Percentiles rank a stretch among this genome's conserved stretches.
Conservation (phyloP, 2,113 vertebrate genomes). For the Ovibos moschatus region DNA sequence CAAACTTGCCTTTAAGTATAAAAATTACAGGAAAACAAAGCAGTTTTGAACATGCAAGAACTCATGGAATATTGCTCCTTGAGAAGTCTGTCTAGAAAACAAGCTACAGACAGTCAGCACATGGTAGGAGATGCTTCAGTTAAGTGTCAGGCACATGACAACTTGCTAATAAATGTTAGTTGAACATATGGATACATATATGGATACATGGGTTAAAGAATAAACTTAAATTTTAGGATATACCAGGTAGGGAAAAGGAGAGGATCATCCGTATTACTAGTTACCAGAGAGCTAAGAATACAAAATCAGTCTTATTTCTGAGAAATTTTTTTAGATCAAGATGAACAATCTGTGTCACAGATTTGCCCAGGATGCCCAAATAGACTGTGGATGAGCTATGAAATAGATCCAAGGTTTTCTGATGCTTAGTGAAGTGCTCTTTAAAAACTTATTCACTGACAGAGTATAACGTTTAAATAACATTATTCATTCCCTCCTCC, state of each 20-base stretch:
- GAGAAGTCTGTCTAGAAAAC: not conserved
- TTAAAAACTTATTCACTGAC: not conserved
- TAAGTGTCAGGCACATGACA: not conserved
- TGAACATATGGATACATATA: not conserved
- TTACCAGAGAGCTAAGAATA: not conserved
- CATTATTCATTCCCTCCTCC: not conserved
- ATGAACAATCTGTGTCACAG: not conserved
- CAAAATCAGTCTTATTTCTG: slow-evolving; percentile 11
- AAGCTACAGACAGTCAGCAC: not conserved
- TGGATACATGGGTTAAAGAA: not conserved
- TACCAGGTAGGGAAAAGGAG: not conserved
- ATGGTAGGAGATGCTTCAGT: not conserved
- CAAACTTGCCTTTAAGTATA: not conserved
- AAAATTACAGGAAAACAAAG: not conserved
- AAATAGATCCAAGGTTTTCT: slow-evolving; percentile 23
- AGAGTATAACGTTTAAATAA: slow-evolving; percentile 2
- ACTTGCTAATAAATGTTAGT: not conserved
- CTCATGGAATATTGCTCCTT: not conserved
- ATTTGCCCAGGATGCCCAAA: not conserved
- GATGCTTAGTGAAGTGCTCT: not conserved
- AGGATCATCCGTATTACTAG: not conserved
- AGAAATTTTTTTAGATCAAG: not conserved
- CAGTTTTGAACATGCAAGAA: not conserved
- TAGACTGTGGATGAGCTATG: not conserved
- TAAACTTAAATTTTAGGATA: not conserved